phyloP scores from a whole-genome alignment of 1,140 invertebrate genomes.

The Mycetomoellerius zeteki region DNA sequence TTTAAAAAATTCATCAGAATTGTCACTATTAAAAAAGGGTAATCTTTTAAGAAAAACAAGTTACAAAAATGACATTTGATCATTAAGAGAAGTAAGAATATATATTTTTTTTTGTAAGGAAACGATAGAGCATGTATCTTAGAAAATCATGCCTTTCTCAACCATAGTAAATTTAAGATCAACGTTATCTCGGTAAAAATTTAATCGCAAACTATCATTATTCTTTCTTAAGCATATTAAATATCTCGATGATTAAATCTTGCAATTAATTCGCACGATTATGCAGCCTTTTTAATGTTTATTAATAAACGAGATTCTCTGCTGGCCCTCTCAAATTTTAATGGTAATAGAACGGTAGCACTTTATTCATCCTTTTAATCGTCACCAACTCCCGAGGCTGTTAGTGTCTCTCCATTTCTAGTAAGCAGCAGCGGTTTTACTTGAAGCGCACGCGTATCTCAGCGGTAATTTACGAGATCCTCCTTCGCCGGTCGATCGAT shows the following conservation, averaged over 20 bases:
- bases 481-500: slow-evolving; percentile 34
- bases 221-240: neutral
- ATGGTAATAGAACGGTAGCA: neutral
- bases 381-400: too few species aligned
- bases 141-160: neutral
- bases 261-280: neutral
- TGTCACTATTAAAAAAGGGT: too few species aligned
- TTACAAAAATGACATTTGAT: too few species aligned
- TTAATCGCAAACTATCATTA: neutral
- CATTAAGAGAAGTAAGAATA: too few species aligned
- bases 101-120: too few species aligned
- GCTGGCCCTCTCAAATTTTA: neutral
- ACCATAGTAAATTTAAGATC: neutral
- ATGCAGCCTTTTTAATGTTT: neutral
- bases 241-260: slow-evolving; percentile 2
- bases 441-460: slow-evolving; percentile 24
- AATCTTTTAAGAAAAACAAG: too few species aligned
- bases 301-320: neutral
- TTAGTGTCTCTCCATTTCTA: neutral
- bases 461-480: slow-evolving; percentile 54
- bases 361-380: neutral
- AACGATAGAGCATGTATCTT: neutral
- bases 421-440: neutral
- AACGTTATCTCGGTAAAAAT: neutral
- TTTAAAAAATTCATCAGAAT: too few species aligned